phyloP scores from a whole-genome alignment of 2,113 vertebrate genomes.

The Pavo muticus region DNA sequence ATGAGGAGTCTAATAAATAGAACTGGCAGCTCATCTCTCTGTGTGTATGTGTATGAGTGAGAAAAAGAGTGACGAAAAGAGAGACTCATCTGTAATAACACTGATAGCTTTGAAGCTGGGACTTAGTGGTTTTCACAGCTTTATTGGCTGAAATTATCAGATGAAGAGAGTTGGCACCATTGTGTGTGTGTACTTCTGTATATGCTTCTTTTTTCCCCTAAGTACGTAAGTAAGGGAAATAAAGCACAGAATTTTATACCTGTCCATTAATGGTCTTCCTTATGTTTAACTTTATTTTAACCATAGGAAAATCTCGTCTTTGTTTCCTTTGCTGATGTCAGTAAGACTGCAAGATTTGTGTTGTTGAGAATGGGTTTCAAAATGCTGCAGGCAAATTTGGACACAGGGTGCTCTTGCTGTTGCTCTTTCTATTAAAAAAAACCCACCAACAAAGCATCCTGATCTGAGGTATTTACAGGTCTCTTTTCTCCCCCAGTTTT shows the following conservation, averaged over 20 bases:
- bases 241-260: background rate
- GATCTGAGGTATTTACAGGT: background rate
- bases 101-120: constrained; percentile 65
- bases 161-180: constrained; percentile 6
- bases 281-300: constrained; percentile 18
- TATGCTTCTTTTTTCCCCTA: background rate
- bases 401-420: background rate
- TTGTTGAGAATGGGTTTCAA: background rate
- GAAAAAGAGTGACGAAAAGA: background rate
- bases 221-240: background rate
- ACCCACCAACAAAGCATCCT: background rate
- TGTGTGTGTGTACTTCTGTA: background rate
- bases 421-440: too few species aligned
- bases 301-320: background rate
- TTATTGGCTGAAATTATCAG: constrained; percentile 62
- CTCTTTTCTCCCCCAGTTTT: background rate
- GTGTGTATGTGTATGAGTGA: background rate
- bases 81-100: constrained; percentile 31
- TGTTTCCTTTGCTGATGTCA: background rate
- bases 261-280: background rate
- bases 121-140: constrained; percentile 53
- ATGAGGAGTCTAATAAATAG: constrained; percentile 71
- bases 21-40: constrained; percentile 34
- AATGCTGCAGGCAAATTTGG: background rate
- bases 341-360: background rate